Conservation (phyloP, 1,140 invertebrate genomes). For the Zaprionus ornatus region DNA sequence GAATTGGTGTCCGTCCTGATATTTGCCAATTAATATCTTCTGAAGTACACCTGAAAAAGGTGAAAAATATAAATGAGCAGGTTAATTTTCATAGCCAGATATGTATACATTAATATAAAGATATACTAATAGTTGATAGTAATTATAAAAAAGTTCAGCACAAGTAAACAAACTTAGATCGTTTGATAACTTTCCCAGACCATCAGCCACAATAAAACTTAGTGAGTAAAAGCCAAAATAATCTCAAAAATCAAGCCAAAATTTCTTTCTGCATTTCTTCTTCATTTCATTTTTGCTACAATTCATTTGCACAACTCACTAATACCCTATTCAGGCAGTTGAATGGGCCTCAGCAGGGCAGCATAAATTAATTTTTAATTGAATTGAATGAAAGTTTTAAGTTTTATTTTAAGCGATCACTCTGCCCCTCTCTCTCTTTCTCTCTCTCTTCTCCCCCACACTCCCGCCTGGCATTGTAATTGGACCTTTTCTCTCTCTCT, state of each 20-base stretch:
- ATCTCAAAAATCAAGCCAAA: too few species aligned
- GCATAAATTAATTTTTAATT: slow-evolving; percentile 1
- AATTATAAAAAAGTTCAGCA: too few species aligned
- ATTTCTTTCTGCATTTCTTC: background rate
- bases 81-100: too few species aligned
- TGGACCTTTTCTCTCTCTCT: background rate
- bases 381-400: slow-evolving; percentile 8
- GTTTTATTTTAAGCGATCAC: slow-evolving; percentile 1
- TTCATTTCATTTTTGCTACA: background rate
- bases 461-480: background rate
- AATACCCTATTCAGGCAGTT: background rate
- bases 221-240: background rate
- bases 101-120: too few species aligned
- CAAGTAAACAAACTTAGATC: too few species aligned
- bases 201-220: background rate
- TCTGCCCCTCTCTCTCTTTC: background rate
- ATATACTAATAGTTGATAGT: too few species aligned
- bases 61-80: too few species aligned
- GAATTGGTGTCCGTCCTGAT: too few species aligned
- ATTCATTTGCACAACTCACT: background rate
- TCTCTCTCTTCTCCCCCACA: background rate
- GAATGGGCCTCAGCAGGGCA: background rate
- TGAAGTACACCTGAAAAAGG: too few species aligned
- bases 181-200: too few species aligned
- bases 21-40: too few species aligned